Base-by-base conservation (phyloP, 2,888 invertebrate species). In the Athalia circularis region DNA sequence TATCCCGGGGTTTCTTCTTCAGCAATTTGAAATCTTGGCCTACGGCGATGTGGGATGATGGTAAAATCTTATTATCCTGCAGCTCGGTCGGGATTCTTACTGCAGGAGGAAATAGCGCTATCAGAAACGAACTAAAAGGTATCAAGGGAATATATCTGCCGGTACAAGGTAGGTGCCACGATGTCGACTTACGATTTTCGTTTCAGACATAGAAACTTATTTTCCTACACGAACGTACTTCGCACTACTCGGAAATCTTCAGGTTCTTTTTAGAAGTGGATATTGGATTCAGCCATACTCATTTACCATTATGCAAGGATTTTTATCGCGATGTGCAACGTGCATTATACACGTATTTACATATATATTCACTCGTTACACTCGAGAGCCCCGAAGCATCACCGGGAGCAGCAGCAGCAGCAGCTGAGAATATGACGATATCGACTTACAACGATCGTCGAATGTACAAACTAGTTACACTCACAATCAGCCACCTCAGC, bases 1-100 rank as follows among this genome's bases (percentile, higher is more conserved):
- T 29, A 29, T 82, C 81, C 80, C 75, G 61, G 77, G 75, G 62
- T 75, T 75, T 47, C 43, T 75, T 29, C 61, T 75, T 29, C 29
- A 29, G 29, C 29, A 29, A 75, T 75, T 62, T 61, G 62, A 75
- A 64, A 75, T 75, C 75, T 75, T 64, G 13, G 62, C 75, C 75
- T 75, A 52, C 64, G 75, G 75, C 75, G 8, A 62, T 62, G 43
- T 52, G 43, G 43, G 75, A 29, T 29, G 29, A 29, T 43, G 75
- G 75, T 75, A 62, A 64, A 75, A 75, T 75, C 75, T 62, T 64
- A 75, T 75, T 75, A 75, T 62, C 61, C 75, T 52, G 11, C 50
- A 57, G 45, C 75, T 62, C 75, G 75, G 48, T 0, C n/a, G 54
- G 29, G 29, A 29, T 29, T 29, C 29, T 29, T 29, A 29, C 29